phyloP scores from a whole-genome alignment of 1,140 invertebrate genomes.

The Saccostrea echinata region DNA sequence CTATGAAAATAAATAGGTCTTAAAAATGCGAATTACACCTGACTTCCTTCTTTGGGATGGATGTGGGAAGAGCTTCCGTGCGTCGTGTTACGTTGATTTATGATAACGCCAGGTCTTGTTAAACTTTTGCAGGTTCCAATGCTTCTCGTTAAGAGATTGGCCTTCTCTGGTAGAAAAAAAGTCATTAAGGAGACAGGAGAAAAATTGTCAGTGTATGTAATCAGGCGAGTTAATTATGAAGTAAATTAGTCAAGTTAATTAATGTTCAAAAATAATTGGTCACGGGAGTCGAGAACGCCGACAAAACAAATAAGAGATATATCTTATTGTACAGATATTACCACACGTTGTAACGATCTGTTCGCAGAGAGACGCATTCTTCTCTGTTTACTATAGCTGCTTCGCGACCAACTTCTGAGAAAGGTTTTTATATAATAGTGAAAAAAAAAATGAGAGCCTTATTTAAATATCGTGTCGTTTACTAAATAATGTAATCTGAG shows the following conservation, averaged over 20 bases:
- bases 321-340: background rate
- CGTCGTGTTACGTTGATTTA: background rate
- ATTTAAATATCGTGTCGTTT: too few relatives aligned
- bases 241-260: constrained; percentile 16
- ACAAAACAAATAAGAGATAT: constrained; percentile 11
- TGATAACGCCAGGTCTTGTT: background rate
- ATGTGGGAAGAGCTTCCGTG: background rate
- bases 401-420: background rate
- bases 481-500: too few relatives aligned
- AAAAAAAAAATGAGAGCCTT: too few relatives aligned
- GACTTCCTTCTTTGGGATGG: background rate
- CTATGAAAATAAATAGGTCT: background rate
- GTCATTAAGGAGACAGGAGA: constrained; percentile 16
- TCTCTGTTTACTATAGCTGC: background rate
- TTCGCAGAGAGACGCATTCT: background rate
- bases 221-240: constrained; percentile 23
- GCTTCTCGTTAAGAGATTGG: constrained; percentile 7
- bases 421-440: background rate
- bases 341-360: background rate
- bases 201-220: constrained; percentile 10
- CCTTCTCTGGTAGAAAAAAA: background rate
- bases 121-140: background rate
- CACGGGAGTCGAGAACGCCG: background rate
- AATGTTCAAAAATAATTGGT: constrained; percentile 7
- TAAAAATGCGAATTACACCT: background rate